Evolutionary conservation across 2,113 vertebrate species (phyloP), one percentile per base, ranked within the genome.

Genomic region (Ciconia boyciana): DNA sequence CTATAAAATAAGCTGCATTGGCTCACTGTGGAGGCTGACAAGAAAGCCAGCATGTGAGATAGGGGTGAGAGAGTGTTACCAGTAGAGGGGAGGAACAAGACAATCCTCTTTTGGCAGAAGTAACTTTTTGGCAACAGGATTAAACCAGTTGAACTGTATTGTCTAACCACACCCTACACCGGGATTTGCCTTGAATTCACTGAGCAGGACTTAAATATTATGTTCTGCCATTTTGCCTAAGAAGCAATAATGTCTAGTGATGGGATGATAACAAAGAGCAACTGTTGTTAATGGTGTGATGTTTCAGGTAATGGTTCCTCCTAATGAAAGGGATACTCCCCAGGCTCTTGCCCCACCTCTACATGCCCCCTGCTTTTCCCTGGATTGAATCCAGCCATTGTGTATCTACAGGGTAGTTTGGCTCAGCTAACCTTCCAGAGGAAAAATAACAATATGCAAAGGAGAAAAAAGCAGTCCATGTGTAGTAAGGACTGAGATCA

Each of bases 161-260:
- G 94, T 83, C 41, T 64, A 65, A 83, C 96, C 93, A 46, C 96
- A 90, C 94, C 90, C 92, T 76, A 18, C 41, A 83, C 54, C 66
- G 65, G 46, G 66, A 69, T 85, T 91, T 83, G 75, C 78, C 62
- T 29, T 75, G n/a, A 87, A 79, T 94, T 89, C 57, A 82, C 61
- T 14, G 20, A 55, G 70, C 21, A 71, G 18, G 22, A 57, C 16
- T 89, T 52, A 64, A 84, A 22, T 24, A 52, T 0, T 82, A 26
- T 4, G 39, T 62, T 91, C 66, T 92, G 76, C 87, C 69, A 55
- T 89, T 46, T 78, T 84, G 64, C 72, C 51, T 51, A 49, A 83
- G 80, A 52, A 87, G 60, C 54, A 74, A 4, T 6, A 24, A 57
- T 28, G 57, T 28, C 16, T 57, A 10, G 49, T n/a, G 64, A 87